phyloP scores from a whole-genome alignment of 37 sponge, comb jelly and placozoan genomes.

The Corticium candelabrum region DNA sequence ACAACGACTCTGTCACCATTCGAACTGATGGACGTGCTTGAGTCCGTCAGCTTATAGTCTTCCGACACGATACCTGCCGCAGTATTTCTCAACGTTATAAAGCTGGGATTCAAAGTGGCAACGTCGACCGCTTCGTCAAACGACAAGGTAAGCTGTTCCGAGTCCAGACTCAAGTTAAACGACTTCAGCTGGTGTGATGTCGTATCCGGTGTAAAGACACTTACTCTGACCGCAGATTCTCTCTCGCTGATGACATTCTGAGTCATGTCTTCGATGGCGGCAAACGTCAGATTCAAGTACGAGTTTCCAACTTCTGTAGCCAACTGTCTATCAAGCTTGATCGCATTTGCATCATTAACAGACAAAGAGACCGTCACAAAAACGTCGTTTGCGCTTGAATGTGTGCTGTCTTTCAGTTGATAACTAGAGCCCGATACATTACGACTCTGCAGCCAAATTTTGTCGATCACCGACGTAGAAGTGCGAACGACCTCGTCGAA shows the following conservation, averaged over 20 bases:
- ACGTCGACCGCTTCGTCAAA: slow-evolving; percentile 56
- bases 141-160: slow-evolving; percentile 32
- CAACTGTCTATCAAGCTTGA: slow-evolving; percentile 44
- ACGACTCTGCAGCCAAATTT: not conserved
- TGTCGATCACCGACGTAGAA: slow-evolving; percentile 15
- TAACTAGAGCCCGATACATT: not conserved
- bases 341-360: slow-evolving; percentile 32
- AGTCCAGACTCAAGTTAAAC: slow-evolving; percentile 46
- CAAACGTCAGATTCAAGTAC: slow-evolving; percentile 45
- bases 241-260: slow-evolving; percentile 30
- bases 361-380: slow-evolving; percentile 19
- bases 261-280: slow-evolving; percentile 47
- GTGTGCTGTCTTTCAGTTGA: not conserved
- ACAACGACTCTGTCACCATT: slow-evolving; percentile 48
- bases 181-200: slow-evolving; percentile 47
- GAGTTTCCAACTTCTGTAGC: slow-evolving; percentile 48
- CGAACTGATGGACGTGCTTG: slow-evolving; percentile 28
- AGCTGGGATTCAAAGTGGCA: slow-evolving; percentile 28
- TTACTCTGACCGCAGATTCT: slow-evolving; percentile 10
- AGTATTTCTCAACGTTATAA: slow-evolving; percentile 44
- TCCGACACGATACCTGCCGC: not conserved
- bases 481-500: slow-evolving; percentile 72
- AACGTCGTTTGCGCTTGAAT: slow-evolving; percentile 18
- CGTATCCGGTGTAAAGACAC: slow-evolving; percentile 11
- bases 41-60: slow-evolving; percentile 24